Conservation (phyloP, 2,888 invertebrate genomes). For the Choristoneura rosaceana region DNA sequence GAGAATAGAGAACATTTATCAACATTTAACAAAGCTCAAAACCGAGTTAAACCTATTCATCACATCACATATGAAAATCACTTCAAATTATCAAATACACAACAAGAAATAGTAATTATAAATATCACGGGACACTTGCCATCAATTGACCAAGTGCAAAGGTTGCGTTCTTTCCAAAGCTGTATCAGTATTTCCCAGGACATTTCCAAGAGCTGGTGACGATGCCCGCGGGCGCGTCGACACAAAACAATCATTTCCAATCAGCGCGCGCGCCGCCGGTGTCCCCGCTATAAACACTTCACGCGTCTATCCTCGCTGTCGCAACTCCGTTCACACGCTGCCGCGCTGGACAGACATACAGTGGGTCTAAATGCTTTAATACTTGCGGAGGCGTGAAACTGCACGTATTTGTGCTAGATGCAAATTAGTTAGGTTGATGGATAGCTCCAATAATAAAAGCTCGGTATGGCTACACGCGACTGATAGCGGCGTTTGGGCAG, state of each 20-base stretch:
- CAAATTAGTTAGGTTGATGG: neutral
- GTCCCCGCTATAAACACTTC: slow-evolving; percentile 31
- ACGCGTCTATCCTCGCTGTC: slow-evolving; percentile 19
- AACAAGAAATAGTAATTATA: too few relatives aligned
- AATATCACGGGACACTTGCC: too few relatives aligned
- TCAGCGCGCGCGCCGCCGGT: slow-evolving; percentile 7
- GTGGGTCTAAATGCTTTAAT: neutral
- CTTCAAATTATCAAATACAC: too few relatives aligned
- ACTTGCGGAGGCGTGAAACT: neutral
- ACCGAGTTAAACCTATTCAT: too few relatives aligned
- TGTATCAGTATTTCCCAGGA: neutral
- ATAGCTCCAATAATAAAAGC: neutral
- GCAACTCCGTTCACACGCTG: slow-evolving; percentile 29
- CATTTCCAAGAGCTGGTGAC: neutral
- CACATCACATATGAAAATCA: too few relatives aligned
- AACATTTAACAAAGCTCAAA: too few relatives aligned
- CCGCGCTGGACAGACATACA: slow-evolving; percentile 3
- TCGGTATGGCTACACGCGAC: too few relatives aligned
- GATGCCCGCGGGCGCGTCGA: slow-evolving; percentile 3
- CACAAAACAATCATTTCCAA: slow-evolving; percentile 33
- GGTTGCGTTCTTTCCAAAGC: neutral
- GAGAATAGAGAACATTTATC: too few relatives aligned
- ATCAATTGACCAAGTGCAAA: too few relatives aligned
- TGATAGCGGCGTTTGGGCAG: too few relatives aligned
- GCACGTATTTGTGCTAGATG: neutral